These are phyloP conservation scores for Andricus quercusramuli DNA, from an alignment of 2,888 invertebrate genomes.

Conservation along the genomic window DNA sequence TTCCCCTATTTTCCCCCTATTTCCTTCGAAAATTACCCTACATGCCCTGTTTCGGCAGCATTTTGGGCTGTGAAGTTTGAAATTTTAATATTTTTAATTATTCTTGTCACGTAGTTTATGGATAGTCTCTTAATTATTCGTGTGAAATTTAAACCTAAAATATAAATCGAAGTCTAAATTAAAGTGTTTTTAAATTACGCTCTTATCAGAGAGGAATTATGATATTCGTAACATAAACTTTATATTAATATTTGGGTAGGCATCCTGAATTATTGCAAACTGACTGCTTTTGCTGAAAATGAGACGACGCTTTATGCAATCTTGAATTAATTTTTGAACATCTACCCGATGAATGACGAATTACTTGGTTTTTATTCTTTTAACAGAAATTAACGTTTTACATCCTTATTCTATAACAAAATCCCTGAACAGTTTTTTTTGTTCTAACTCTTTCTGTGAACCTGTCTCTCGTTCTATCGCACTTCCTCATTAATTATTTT, in stretches of 20 bases:
- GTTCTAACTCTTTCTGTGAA: conserved; percentile 25
- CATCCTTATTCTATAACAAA: not conserved
- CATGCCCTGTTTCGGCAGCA: too few species aligned
- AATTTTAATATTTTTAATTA: too few species aligned
- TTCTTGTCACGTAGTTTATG: too few species aligned
- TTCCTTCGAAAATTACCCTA: too few species aligned
- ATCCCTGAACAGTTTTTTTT: conserved; percentile 1
- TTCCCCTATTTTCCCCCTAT: too few species aligned
- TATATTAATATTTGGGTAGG: not conserved
- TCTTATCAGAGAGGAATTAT: too few species aligned
- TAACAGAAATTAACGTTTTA: not conserved
- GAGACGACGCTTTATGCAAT: conserved; percentile 1
- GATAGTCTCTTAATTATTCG: too few species aligned
- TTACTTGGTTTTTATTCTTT: not conserved
- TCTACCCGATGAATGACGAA: not conserved
- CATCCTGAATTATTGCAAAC: conserved; percentile 8
- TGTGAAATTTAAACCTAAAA: too few species aligned
- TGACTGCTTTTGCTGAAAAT: conserved; percentile 22
- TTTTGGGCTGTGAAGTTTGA: too few species aligned
- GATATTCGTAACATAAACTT: too few species aligned
- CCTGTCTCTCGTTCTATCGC: conserved; percentile 52
- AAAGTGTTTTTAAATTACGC: too few species aligned
- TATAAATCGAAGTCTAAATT: too few species aligned
- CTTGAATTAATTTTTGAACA: not conserved
- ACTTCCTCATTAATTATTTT: not conserved